Conservation (phyloP, 2,888 invertebrate species). For the Agrypnus murinus region DNA sequence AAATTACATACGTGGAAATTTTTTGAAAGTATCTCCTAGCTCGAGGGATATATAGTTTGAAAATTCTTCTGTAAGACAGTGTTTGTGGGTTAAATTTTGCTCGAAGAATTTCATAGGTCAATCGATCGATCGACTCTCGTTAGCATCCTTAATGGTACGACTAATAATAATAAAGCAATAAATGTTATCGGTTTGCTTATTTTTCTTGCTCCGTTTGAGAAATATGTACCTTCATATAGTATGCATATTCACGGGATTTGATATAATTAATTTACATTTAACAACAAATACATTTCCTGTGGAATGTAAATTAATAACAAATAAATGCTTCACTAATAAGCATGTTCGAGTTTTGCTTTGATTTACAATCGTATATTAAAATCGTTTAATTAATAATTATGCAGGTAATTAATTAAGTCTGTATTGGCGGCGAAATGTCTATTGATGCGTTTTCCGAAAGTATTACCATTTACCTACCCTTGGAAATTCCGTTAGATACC, state of each 20-base stretch:
- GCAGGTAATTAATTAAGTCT: not conserved
- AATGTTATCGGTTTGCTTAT: too few species aligned
- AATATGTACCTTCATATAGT: too few species aligned
- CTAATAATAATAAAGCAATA: too few species aligned
- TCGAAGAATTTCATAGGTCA: too few species aligned
- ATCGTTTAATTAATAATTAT: conserved; percentile 15
- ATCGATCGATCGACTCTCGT: too few species aligned
- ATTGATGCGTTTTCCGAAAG: too few species aligned
- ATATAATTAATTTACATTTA: conserved; percentile 13
- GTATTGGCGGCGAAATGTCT: too few species aligned
- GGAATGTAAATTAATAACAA: conserved; percentile 23
- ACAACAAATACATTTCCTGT: conserved; percentile 27
- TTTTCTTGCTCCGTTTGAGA: too few species aligned
- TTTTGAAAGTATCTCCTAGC: not conserved
- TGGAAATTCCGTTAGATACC: too few species aligned
- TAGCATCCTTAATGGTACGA: too few species aligned
- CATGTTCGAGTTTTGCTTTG: conserved; percentile 14
- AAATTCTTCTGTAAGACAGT: too few species aligned
- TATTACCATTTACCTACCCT: too few species aligned
- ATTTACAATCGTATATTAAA: conserved; percentile 13
- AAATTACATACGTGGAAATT: conserved; percentile 24
- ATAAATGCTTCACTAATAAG: conserved; percentile 9
- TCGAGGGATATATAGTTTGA: not conserved
- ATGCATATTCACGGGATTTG: not conserved
- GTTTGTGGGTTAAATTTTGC: not conserved